Evolutionary conservation across 2,888 invertebrate species (phyloP).

Genomic region (Limnephilus lunatus): DNA sequence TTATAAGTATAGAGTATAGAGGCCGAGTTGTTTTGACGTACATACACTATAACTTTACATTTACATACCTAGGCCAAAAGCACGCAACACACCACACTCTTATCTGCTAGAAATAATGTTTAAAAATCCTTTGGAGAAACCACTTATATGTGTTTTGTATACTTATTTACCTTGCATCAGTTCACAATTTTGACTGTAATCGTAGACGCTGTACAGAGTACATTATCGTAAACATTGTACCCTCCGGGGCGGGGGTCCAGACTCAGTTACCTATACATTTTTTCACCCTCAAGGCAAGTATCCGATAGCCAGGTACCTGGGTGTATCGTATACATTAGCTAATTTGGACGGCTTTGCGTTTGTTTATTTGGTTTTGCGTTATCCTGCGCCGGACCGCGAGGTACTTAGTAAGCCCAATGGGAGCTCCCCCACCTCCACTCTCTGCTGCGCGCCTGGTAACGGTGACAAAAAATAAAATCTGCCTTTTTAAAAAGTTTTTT

Average conservation of each 20-base stretch:
- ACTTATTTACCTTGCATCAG: background rate
- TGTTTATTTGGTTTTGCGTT: constrained; percentile 56
- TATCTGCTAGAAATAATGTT: background rate
- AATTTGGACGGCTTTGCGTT: constrained; percentile 64
- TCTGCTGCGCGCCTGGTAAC: constrained; percentile 4
- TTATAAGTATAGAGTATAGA: background rate
- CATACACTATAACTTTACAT: background rate
- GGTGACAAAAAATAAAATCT: constrained; percentile 30
- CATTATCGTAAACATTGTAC: constrained; percentile 28
- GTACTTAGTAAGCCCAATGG: constrained; percentile 46
- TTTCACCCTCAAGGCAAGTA: constrained; percentile 45
- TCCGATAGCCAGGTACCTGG: constrained; percentile 58
- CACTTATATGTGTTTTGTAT: background rate
- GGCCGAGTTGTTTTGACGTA: background rate
- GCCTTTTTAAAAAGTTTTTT: constrained; percentile 8
- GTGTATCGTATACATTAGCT: constrained; percentile 65
- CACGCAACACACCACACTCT: background rate
- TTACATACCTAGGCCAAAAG: background rate
- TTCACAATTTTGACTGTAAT: background rate
- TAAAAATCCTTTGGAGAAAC: background rate
- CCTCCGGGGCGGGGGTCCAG: constrained; percentile 17
- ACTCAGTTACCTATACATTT: constrained; percentile 32
- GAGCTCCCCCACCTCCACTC: constrained; percentile 29
- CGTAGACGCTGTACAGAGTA: background rate
- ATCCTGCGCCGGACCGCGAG: constrained; percentile 50